Conservation (phyloP, 1,140 invertebrate genomes). For the Schlechtendalia chinensis region DNA sequence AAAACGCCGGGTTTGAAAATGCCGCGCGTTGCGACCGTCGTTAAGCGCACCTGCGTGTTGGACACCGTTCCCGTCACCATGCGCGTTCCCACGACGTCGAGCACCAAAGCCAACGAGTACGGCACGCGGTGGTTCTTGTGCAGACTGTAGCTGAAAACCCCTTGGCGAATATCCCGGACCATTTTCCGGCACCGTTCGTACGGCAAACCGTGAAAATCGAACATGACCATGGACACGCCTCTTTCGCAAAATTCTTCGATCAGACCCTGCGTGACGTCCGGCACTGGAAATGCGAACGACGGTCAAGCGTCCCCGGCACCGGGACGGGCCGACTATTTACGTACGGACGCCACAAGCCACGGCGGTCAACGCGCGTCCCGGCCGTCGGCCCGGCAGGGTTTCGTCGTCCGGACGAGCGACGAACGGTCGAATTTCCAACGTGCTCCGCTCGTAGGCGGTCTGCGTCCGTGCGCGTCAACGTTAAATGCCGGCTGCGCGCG, state of each 20-base stretch:
- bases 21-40: no score
- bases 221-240: background rate
- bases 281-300: background rate
- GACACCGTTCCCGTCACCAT: background rate
- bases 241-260: background rate
- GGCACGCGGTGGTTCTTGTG: slow-evolving; percentile 9
- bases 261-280: background rate
- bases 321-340: no score
- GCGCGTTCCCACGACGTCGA: background rate
- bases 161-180: slow-evolving; percentile 18
- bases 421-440: background rate
- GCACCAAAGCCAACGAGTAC: slow-evolving; percentile 5
- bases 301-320: no score
- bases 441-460: no score
- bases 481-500: no score
- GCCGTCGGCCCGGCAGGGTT: no score
- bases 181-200: slow-evolving; percentile 18
- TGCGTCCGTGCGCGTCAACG: no score
- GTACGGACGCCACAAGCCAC: slow-evolving; percentile 26
- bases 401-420: slow-evolving; percentile 13
- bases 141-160: slow-evolving; percentile 25
- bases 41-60: background rate
- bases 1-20: no score
- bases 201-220: background rate
- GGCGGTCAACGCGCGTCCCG: slow-evolving; percentile 17